Percentiles rank a stretch among this genome's conserved stretches.
Conservation (phyloP, 2,113 vertebrate species). For the Ochotona curzoniae region DNA sequence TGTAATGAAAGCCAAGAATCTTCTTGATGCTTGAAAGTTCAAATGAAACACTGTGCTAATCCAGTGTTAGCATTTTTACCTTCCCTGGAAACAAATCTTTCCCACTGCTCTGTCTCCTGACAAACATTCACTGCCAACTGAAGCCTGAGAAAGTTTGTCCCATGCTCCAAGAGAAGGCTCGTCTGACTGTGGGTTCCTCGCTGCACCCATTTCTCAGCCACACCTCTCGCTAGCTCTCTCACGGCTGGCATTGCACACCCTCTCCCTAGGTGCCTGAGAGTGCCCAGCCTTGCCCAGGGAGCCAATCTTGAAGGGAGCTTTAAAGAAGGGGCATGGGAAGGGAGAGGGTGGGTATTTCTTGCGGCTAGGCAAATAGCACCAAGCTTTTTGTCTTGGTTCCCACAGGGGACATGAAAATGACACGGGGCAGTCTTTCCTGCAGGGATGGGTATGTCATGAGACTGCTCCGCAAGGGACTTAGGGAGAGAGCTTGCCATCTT, state of each 20-base stretch:
- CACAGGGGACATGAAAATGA: neutral
- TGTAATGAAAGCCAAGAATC: neutral
- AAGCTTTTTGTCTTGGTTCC: neutral
- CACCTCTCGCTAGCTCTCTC: neutral
- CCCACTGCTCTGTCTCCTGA: neutral
- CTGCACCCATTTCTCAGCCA: neutral
- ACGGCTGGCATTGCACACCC: rapidly evolving
- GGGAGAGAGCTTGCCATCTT: neutral
- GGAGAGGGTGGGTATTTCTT: no score
- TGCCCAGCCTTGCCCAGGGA: neutral
- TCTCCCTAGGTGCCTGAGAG: rapidly evolving
- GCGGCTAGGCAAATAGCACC: neutral
- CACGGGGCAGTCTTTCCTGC: no score
- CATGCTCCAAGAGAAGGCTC: neutral
- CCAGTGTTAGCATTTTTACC: neutral
- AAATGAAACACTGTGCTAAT: neutral
- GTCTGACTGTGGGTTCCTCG: neutral
- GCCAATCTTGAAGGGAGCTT: neutral
- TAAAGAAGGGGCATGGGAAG: neutral
- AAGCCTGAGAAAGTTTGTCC: neutral
- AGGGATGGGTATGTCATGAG: no score
- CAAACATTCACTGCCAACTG: neutral
- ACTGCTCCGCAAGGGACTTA: neutral
- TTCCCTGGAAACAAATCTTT: neutral
- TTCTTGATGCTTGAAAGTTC: neutral